Conservation (phyloP, 2,888 invertebrate species). For the Agonopterix alstromeriana region DNA sequence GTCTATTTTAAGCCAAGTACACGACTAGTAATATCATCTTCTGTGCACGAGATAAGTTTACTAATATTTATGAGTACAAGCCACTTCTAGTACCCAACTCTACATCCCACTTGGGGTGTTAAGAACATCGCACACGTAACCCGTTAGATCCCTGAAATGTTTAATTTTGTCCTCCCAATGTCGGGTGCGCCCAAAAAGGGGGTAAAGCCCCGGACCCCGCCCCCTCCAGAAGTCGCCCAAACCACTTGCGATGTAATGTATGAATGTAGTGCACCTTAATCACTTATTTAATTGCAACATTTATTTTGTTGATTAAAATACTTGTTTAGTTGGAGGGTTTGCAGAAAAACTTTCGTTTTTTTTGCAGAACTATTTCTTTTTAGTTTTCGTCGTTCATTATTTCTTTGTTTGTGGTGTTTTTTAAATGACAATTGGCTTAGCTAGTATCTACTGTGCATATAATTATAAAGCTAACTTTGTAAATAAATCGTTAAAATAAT, state of each 20-base stretch:
- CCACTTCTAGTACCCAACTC: constrained; percentile 27
- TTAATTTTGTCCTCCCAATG: constrained; percentile 58
- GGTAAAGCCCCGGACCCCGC: constrained; percentile 13
- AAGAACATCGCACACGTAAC: constrained; percentile 62
- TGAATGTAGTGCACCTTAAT: constrained; percentile 70
- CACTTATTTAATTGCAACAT: constrained; percentile 72
- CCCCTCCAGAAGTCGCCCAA: constrained; percentile 20
- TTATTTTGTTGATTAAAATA: constrained; percentile 74
- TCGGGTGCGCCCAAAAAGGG: constrained; percentile 26
- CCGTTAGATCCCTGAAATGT: constrained; percentile 68
- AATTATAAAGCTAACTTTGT: no score
- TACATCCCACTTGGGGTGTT: constrained; percentile 22
- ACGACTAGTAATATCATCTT: no score
- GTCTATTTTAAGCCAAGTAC: no score
- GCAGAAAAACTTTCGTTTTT: constrained; percentile 14
- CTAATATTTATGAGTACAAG: constrained; percentile 3
- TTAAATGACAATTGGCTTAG: no score
- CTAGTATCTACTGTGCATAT: no score
- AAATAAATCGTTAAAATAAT: no score
- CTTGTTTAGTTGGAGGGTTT: constrained; percentile 44
- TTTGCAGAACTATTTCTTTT: no score
- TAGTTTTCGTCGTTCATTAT: no score
- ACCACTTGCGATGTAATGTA: constrained; percentile 65
- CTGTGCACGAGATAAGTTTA: no score
- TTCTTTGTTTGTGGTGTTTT: no score